Evolutionary conservation across 2,797 vertebrate genomes (phyloP), one percentile per base, ranked within the genome.

Genomic region (Pelodytes ibericus): DNA sequence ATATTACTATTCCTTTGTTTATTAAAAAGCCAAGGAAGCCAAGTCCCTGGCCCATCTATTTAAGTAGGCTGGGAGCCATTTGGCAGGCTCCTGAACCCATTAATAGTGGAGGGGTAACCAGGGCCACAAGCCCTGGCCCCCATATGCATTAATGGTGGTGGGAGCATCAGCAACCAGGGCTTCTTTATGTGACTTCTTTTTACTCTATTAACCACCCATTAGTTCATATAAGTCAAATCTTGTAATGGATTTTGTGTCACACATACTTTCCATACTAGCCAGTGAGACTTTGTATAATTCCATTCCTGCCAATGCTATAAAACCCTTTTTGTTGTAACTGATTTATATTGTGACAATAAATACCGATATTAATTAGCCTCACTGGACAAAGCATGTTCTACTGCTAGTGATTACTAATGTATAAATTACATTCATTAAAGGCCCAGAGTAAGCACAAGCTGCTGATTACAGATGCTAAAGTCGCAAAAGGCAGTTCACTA

Each of bases 271-370:
- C 41, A 44, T 15, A 44, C 18, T 44, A 44, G 15, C 41, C 41
- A 44, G 8, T 13, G 7, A 44, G 41, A 44, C 41, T 44, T 44
- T 53, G 6, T 53, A 53, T 24, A 1, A 16, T 53, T 22, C 11
- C 10, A 22, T n/a, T 20, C 8, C 22, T 10, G 22, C 3, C 49
- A 24, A 22, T 22, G 5, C 11, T 22, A 53, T n/a, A 53, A 53
- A 39, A 53, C 6, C 22, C 49, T 53, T 53, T 44, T 44, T 44
- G n/a, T 58, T 58, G 25, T 58, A 58, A 58, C 7, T 58, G 56
- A 29, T 58, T 27, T 58, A 58, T 3, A 24, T 58, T 58, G 25
- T 58, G 56, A 26, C 10, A 16, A 58, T 7, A 29, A 16, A 58
- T 18, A 58, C 26, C 56, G 16, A 26, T 58, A 15, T 27, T 58